Evolutionary conservation across 1,140 invertebrate genomes (phyloP), one percentile per base, ranked within the genome.

Genomic region (Pseudoatta argentina): DNA sequence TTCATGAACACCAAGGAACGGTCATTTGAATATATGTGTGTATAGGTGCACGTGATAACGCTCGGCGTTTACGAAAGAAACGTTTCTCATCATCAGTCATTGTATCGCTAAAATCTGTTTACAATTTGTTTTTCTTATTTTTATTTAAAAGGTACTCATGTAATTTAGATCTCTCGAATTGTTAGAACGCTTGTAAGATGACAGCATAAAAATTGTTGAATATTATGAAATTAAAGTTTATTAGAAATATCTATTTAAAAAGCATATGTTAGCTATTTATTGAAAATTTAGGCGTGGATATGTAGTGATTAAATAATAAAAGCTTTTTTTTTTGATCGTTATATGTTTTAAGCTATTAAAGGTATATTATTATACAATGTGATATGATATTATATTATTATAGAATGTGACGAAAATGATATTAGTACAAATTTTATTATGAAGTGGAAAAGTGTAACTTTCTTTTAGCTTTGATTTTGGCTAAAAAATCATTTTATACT

Each of bases 21-120:
- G 8, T 21, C 44, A 89, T 89, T 89, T 89, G 48, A 78, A 87
- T 89, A 83, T 55, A 79, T 85, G 30, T 69, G 51, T 66, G 55
- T 55, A 44, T 63, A 73, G 67, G 53, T n/a, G 24, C n/a, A 27
- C 69, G 39, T 69, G 72, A 61, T 75, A 82, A 71, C 57, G 73
- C 39, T 7, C 30, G 57, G 21, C n/a, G 24, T 57, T 12, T 59
- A 39, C 61, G 72, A 85, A 87, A 90, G 88, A 57, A 79, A 87
- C 14, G 64, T 66, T 55, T 48, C 57, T 76, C 51, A 77, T 78
- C 81, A 77, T 78, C 81, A 77, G 55, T 83, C 67, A 83, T 48
- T 39, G 78, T 34, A 27, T 83, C 55, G 14, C 14, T 79, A 30
- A 24, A 69, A 79, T 83, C 27, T 61, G n/a, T 14, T 3, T 61